Conservation (phyloP, 2,113 vertebrate genomes). For the Actenoides hombroni region DNA sequence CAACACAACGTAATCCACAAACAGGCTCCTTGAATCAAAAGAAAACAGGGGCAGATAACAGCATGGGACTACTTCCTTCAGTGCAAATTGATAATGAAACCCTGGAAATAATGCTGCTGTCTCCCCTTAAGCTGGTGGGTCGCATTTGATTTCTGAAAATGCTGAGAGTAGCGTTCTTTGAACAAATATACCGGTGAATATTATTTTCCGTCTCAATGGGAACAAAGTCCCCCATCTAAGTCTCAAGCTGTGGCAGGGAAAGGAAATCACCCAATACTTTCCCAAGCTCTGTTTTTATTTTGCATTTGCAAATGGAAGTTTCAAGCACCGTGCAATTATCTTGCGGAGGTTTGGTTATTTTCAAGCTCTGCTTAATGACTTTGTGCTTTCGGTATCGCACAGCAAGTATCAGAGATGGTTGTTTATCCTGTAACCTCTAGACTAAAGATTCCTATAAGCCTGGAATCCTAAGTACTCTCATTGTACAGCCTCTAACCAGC, state of each 20-base stretch:
- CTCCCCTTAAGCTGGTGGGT: slow-evolving; percentile 39
- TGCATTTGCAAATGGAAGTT: not conserved
- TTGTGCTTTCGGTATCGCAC: not conserved
- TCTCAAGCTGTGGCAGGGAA: not conserved
- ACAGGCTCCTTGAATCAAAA: slow-evolving; percentile 56
- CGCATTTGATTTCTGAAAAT: slow-evolving; percentile 44
- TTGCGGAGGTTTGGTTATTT: not conserved
- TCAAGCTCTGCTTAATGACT: not conserved
- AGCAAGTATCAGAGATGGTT: not conserved
- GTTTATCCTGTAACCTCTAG: not conserved
- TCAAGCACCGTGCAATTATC: not conserved
- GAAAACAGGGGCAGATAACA: slow-evolving; percentile 31
- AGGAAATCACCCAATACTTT: not conserved
- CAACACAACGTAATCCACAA: slow-evolving; percentile 40
- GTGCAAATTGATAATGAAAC: slow-evolving; percentile 37
- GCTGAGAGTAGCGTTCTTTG: not conserved
- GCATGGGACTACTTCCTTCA: slow-evolving; percentile 33
- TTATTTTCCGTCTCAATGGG: slow-evolving; percentile 46
- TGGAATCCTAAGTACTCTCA: not conserved
- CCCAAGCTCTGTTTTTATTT: not conserved
- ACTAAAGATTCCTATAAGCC: not conserved
- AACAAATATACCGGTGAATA: slow-evolving; percentile 5
- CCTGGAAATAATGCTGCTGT: not conserved
- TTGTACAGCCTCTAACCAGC: not conserved
- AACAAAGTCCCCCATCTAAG: not conserved